phyloP scores from a whole-genome alignment of 2,888 invertebrate species.

The Periphyllus acericola region DNA sequence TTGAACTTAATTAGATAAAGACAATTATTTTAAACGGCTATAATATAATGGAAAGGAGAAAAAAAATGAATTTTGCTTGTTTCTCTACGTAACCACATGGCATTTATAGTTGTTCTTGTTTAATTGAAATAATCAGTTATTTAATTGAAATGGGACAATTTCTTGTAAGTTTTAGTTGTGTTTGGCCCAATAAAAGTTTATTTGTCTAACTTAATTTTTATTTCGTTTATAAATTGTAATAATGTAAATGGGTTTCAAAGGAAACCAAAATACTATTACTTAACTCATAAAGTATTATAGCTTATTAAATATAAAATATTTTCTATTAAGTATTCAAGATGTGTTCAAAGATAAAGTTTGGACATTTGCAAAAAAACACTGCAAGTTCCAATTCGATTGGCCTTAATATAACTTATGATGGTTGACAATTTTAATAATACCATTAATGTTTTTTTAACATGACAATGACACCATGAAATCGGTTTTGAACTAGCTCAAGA shows the following conservation, averaged over 20 bases:
- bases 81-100: background rate
- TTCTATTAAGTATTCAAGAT: background rate
- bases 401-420: slow-evolving; percentile 21
- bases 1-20: background rate
- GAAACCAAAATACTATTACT: background rate
- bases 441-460: slow-evolving; percentile 26
- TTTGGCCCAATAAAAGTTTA: background rate
- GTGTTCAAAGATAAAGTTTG: background rate
- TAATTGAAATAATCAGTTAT: background rate
- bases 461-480: slow-evolving; percentile 47
- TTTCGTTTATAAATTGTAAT: background rate
- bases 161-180: background rate
- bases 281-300: background rate
- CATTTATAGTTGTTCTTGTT: background rate
- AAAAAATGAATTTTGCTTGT: background rate
- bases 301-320: background rate
- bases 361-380: background rate
- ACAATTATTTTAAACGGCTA: background rate
- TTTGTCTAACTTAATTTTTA: background rate
- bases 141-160: background rate
- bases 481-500: slow-evolving; percentile 50
- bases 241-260: background rate
- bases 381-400: slow-evolving; percentile 14
- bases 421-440: slow-evolving; percentile 22
- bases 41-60: background rate